phyloP scores from a whole-genome alignment of 2,888 invertebrate genomes.

The Campoplex capitator region DNA sequence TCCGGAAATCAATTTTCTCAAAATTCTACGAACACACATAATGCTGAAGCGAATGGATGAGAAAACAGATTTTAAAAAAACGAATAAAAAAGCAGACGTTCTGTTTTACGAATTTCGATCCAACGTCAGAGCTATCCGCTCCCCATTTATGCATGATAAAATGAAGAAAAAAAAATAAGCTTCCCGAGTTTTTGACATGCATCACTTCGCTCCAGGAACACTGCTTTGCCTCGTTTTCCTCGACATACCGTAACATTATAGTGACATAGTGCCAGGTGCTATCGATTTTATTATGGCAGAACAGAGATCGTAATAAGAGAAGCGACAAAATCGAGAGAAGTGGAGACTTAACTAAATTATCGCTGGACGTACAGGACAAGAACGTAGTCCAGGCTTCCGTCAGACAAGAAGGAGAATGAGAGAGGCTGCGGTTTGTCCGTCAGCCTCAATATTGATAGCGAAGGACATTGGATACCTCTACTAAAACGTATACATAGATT shows the following conservation, averaged over 20 bases:
- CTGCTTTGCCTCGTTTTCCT: too few species aligned
- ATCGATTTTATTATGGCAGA: constrained; percentile 54
- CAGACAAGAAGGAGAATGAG: constrained; percentile 29
- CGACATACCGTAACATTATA: neutral
- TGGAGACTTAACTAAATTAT: constrained; percentile 46
- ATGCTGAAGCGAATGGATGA: too few species aligned
- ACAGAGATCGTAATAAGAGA: neutral
- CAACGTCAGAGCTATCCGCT: neutral
- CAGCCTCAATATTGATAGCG: constrained; percentile 63
- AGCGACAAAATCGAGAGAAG: neutral
- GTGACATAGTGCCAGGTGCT: constrained; percentile 20
- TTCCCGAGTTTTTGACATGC: neutral
- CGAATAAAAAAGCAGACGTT: neutral
- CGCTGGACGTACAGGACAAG: constrained; percentile 28
- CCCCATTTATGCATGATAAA: neutral
- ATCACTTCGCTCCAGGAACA: neutral
- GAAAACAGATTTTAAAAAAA: too few species aligned
- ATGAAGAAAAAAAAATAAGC: neutral
- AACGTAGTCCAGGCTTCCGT: constrained; percentile 31
- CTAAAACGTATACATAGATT: constrained; percentile 16
- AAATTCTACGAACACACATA: too few species aligned
- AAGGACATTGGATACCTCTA: constrained; percentile 53
- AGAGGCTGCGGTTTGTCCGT: constrained; percentile 38
- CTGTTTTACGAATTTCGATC: neutral
- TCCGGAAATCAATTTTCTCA: too few species aligned